These are phyloP conservation scores for Salvelinus namaycush DNA, from an alignment of 2,113 vertebrate species.

Conservation along the genomic window DNA sequence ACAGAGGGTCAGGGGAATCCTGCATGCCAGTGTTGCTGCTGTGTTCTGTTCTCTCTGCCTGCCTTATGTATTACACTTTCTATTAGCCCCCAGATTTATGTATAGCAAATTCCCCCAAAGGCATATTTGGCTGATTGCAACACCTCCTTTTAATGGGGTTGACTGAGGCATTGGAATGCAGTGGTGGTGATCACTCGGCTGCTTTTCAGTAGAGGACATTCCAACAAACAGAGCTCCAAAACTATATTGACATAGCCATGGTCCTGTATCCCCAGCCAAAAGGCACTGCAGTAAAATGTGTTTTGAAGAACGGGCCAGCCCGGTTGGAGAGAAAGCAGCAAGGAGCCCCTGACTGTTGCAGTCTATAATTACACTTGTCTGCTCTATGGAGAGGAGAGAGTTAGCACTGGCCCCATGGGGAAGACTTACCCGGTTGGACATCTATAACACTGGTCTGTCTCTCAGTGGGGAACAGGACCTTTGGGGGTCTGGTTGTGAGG, in stretches of 20 bases:
- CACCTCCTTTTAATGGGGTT: conserved; percentile 40
- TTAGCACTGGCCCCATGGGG: not conserved
- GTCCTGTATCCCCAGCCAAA: not conserved
- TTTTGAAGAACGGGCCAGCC: not conserved
- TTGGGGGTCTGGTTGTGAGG: conserved; percentile 91
- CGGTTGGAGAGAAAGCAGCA: not conserved
- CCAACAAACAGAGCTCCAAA: not conserved
- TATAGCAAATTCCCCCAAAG: conserved; percentile 75
- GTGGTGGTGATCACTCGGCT: not conserved
- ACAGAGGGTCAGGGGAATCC: conserved; percentile 46
- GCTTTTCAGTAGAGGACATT: not conserved
- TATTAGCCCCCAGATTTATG: conserved; percentile 78
- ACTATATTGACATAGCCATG: not conserved
- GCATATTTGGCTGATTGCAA: conserved; percentile 68
- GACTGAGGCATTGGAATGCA: not conserved
- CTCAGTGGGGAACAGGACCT: conserved; percentile 88
- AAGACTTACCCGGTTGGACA: conserved; percentile 90
- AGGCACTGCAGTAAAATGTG: not conserved
- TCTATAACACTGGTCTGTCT: conserved; percentile 88
- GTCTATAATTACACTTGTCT: conserved; percentile 1
- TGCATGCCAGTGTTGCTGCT: not conserved
- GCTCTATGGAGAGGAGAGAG: not conserved
- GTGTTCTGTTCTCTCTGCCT: conserved; percentile 44
- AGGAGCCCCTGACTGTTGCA: not conserved
- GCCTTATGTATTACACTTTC: conserved; percentile 72